Evolutionary conservation across 1,140 invertebrate species (phyloP).

Genomic region (Pogonomyrmex californicus): DNA sequence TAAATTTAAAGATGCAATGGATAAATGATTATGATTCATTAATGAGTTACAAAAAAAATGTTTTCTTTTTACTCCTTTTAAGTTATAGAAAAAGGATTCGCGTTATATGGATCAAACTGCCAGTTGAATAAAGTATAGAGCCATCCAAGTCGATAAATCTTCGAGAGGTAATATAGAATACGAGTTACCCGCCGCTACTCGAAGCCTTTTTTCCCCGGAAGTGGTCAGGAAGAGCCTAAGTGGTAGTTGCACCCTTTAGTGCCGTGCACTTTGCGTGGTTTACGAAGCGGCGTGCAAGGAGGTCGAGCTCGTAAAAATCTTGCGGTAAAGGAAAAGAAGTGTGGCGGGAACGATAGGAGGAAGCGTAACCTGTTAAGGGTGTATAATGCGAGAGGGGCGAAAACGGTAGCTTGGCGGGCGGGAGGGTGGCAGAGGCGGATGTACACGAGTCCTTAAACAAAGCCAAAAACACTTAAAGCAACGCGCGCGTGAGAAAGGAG

Average conservation of each 20-base stretch:
- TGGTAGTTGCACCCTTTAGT: conserved; percentile 76
- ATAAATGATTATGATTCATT: neutral
- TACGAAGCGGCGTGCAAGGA: conserved; percentile 64
- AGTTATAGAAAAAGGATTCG: neutral
- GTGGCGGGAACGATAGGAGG: conserved; percentile 21
- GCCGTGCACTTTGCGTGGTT: conserved; percentile 69
- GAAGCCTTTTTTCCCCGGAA: conserved; percentile 59
- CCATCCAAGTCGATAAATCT: conserved; percentile 36
- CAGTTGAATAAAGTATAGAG: conserved; percentile 12
- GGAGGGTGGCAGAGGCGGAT: conserved; percentile 31
- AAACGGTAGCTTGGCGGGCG: neutral
- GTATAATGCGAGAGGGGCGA: conserved; percentile 69
- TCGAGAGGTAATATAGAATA: conserved; percentile 48
- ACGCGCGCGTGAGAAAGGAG: conserved; percentile 73
- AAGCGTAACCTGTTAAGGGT: conserved; percentile 64
- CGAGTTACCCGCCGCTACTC: conserved; percentile 51
- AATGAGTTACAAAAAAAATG: neutral
- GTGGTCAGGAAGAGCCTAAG: conserved; percentile 65
- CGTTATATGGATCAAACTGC: conserved; percentile 27
- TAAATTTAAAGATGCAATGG: neutral
- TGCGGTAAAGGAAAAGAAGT: conserved; percentile 36
- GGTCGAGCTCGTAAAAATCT: conserved; percentile 73
- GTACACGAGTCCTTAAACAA: conserved; percentile 76
- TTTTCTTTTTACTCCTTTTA: neutral
- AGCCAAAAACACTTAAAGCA: conserved; percentile 80